Base-by-base conservation (phyloP, 2,888 invertebrate species). In the Dolichomitus sp. region DNA sequence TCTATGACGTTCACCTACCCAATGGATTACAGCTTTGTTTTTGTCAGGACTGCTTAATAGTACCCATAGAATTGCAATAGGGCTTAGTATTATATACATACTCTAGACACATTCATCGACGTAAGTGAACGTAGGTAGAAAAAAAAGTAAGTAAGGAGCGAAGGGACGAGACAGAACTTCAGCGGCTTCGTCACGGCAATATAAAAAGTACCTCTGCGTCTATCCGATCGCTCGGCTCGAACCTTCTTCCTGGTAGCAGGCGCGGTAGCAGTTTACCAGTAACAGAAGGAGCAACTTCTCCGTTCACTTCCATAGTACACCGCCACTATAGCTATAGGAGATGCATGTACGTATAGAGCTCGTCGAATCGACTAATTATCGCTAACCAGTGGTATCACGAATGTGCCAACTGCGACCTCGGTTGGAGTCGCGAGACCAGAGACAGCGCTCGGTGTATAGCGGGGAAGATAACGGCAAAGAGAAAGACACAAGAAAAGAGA, bases 401-500 rank as follows among this genome's bases (percentile, higher is more conserved):
- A 50, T 73, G 77, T 69, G 73, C 68, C 77, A 73, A 72, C 68
- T 40, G 77, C 77, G 63, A 81, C 72, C 72, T 61, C 68, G 19
- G 76, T 52, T 65, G 48, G 27, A 61, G 37, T 37, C 37, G 33
- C 50, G 9, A 63, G n/a, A 17, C 42, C 27, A 30, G 61, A 73
- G 23, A 52, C 54, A 52, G 54, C 33, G 23, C 19, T 30, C 42
- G 14, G 14, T 27, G 65, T 48, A 37, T 33, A 72, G 2, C 30
- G 42, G 42, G 12, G 5, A 66, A 72, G 81, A 81, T 73, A 78
- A 77, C 81, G 72, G 72, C 78, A 52, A 52, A 57, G 52, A 81
- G 78, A 86, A 83, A 85, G 81, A 85, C 85, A 78, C 70, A 68
- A 76, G 73, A 83, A 85, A 78, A 75, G 82, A 74, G 81, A 65